Conservation (phyloP, 2,888 invertebrate species). For the Drosophila flavopinicola region DNA sequence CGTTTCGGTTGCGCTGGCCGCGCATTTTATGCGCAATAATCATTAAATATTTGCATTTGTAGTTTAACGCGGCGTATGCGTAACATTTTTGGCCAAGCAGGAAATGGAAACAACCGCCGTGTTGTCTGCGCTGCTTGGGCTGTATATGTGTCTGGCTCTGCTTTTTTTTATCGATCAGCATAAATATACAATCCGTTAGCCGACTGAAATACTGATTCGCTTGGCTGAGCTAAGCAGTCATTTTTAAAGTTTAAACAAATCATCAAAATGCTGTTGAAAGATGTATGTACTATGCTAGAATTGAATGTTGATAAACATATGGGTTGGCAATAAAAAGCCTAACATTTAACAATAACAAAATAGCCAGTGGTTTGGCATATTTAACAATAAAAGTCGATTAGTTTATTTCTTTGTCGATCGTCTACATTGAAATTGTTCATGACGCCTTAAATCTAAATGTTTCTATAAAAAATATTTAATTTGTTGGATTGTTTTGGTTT, state of each 20-base stretch:
- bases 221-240: not conserved
- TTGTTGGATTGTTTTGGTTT: too few relatives aligned
- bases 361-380: too few relatives aligned
- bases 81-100: constrained; percentile 60
- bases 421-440: too few relatives aligned
- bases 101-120: constrained; percentile 47
- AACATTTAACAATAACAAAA: not conserved
- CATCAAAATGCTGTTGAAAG: constrained; percentile 10
- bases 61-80: constrained; percentile 64
- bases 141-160: constrained; percentile 29
- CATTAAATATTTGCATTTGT: constrained; percentile 73
- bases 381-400: too few relatives aligned
- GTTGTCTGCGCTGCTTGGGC: not conserved
- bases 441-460: too few relatives aligned
- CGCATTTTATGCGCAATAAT: constrained; percentile 61
- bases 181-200: constrained; percentile 34
- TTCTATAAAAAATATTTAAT: too few relatives aligned
- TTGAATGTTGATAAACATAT: not conserved
- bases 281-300: not conserved
- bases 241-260: constrained; percentile 25
- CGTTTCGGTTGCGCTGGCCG: constrained; percentile 25
- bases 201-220: constrained; percentile 10
- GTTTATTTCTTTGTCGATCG: too few relatives aligned
- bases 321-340: not conserved
- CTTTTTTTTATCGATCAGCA: constrained; percentile 5